Evolutionary conservation across 2,888 invertebrate genomes (phyloP).

Genomic region (Incurvaria masculella): DNA sequence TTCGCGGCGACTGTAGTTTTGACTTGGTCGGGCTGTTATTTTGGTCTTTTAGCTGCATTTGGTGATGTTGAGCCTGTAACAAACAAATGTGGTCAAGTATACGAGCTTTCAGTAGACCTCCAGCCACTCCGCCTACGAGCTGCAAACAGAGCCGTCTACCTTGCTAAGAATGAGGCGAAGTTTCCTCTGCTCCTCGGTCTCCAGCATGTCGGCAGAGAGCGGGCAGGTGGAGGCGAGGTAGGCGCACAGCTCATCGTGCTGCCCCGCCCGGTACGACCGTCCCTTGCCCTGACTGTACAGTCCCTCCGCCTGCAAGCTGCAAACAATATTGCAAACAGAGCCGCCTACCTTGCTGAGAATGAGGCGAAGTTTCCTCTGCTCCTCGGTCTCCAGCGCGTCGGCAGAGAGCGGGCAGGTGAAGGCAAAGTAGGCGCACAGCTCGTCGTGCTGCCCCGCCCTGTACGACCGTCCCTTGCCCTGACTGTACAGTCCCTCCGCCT

Average conservation of each 20-base stretch:
- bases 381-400: constrained; percentile 77
- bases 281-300: constrained; percentile 93
- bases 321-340: constrained; percentile 8
- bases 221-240: constrained; percentile 85
- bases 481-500: not conserved
- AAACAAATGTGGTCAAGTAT: not conserved
- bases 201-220: constrained; percentile 73
- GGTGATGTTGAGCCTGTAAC: constrained; percentile 76
- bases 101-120: not conserved
- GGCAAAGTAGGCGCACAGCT: constrained; percentile 78
- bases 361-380: constrained; percentile 56
- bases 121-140: no score
- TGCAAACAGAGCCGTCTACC: constrained; percentile 25
- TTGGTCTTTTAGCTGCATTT: constrained; percentile 76
- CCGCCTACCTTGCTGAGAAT: not conserved
- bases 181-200: constrained; percentile 86
- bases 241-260: constrained; percentile 75
- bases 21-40: constrained; percentile 47
- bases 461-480: constrained; percentile 73
- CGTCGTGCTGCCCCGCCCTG: constrained; percentile 79
- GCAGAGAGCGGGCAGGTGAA: constrained; percentile 83
- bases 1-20: constrained; percentile 45
- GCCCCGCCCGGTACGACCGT: constrained; percentile 80
- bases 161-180: constrained; percentile 81
- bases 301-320: constrained; percentile 91